Percentiles rank a stretch among this genome's conserved stretches.
phyloP scores from a whole-genome alignment of 2,113 vertebrate genomes.

The Peromyscus californicus region DNA sequence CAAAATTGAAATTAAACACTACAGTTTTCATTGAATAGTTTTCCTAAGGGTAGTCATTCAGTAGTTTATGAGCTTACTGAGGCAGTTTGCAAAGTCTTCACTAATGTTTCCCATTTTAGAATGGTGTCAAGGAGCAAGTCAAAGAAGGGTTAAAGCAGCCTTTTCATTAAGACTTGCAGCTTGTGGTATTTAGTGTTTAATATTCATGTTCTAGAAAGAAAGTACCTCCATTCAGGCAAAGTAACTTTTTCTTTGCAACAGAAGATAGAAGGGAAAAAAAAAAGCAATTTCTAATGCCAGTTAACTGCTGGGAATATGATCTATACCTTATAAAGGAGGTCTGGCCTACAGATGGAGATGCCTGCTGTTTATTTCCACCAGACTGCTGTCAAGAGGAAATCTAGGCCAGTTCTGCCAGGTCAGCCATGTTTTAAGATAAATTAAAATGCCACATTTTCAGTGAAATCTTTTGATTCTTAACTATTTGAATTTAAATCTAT shows the following conservation, averaged over 20 bases:
- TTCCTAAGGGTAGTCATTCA: background rate
- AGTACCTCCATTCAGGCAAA: background rate
- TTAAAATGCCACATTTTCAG: constrained; percentile 13
- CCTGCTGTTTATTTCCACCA: background rate
- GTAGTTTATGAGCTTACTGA: background rate
- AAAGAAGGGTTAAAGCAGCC: background rate
- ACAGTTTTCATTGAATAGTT: constrained; percentile 13
- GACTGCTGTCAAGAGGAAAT: background rate
- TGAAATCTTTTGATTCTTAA: background rate
- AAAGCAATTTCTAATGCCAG: background rate
- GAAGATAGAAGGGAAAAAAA: background rate
- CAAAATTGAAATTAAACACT: constrained; percentile 29
- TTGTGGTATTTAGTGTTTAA: background rate
- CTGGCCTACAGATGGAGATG: background rate
- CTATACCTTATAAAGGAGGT: background rate
- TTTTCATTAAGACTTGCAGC: background rate
- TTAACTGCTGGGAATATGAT: background rate
- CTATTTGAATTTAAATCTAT: constrained; percentile 12
- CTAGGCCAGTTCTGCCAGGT: background rate
- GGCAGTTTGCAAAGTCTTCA: background rate
- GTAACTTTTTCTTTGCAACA: background rate
- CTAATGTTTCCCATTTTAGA: background rate
- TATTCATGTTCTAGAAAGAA: background rate
- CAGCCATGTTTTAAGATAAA: background rate
- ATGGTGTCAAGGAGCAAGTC: background rate